Evolutionary conservation across 1,140 invertebrate genomes (phyloP), one percentile per base, ranked within the genome.

Genomic region (Harpegnathos saltator): DNA sequence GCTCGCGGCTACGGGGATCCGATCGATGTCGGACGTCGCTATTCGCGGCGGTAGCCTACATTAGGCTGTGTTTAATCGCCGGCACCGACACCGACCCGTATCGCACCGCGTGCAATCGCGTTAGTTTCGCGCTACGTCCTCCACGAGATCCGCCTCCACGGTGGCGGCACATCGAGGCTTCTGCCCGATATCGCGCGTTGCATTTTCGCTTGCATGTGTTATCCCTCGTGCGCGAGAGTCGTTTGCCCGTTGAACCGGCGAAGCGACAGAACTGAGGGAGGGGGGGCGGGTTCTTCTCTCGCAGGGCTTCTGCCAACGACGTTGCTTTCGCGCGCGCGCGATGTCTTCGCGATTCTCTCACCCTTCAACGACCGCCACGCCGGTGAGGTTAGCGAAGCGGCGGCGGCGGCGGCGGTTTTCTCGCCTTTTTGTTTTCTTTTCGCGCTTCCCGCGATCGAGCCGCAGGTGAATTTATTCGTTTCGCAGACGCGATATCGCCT

Each of bases 1-100:
- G n/a, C n/a, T 66, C 15, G 11, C 1, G 1, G 29, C 15, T 26
- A 66, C 54, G 17, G 44, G 15, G 56, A 66, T 66, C 9, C 48
- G 74, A 66, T 66, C 62, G 48, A 77, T 66, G 38, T 4, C 11
- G 62, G 48, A 12, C 38, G 52, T 38, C 33, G 48, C 52, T 48
- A 17, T 69, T 71, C 52, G 9, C 19, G 5, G 12, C 22, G 22
- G 22, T 38, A 69, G 48, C 52, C 22, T 52, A 65, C 33, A 69
- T 69, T 17, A 58, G 4, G 7, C 14, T 71, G 22, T n/a, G 22
- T 59, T 80, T 80, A 80, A 78, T 71, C 75, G 58, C 22, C 17
- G 38, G 9, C 33, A 59, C 58, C 24, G 50, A 14, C 3, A 78
- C 69, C 52, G 63, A 78, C 52, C 52, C 17, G 19, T 69, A 68